Conservation (phyloP, 2,888 invertebrate genomes). For the Nasonovia ribisnigri region DNA sequence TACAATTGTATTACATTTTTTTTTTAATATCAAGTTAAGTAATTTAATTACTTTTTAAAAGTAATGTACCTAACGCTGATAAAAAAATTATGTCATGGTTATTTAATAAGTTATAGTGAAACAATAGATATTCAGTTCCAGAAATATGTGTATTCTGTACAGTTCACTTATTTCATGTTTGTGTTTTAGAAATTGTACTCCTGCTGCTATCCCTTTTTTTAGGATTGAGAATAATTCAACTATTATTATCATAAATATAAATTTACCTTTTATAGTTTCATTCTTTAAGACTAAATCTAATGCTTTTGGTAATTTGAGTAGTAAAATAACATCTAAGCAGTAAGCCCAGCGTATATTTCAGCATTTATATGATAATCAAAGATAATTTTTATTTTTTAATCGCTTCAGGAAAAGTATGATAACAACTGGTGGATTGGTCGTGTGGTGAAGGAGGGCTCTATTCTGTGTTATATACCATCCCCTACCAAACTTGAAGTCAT, state of each 20-base stretch:
- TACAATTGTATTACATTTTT: not conserved
- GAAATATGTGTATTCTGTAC: not conserved
- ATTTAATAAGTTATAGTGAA: not conserved
- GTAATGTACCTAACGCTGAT: not conserved
- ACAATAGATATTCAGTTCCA: not conserved
- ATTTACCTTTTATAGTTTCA: not conserved
- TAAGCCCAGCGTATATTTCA: not conserved
- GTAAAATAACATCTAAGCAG: not conserved
- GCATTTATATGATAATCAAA: not conserved
- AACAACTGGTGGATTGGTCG: slow-evolving; percentile 99
- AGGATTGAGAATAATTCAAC: not conserved
- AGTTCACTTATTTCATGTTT: not conserved
- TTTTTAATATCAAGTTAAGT: not conserved
- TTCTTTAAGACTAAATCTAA: not conserved
- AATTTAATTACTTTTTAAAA: not conserved
- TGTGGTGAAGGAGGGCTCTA: slow-evolving; percentile 97
- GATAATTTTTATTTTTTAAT: slow-evolving; percentile 38
- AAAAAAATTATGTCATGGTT: not conserved
- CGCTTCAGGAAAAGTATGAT: slow-evolving; percentile 96
- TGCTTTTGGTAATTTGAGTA: not conserved
- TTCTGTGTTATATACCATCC: slow-evolving; percentile 99
- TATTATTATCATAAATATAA: not conserved
- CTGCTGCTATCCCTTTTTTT: not conserved
- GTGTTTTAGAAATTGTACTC: not conserved
- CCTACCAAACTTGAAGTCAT: slow-evolving; percentile 98